Base-by-base conservation (phyloP, 2,888 invertebrate genomes). In the Clanis bilineata region DNA sequence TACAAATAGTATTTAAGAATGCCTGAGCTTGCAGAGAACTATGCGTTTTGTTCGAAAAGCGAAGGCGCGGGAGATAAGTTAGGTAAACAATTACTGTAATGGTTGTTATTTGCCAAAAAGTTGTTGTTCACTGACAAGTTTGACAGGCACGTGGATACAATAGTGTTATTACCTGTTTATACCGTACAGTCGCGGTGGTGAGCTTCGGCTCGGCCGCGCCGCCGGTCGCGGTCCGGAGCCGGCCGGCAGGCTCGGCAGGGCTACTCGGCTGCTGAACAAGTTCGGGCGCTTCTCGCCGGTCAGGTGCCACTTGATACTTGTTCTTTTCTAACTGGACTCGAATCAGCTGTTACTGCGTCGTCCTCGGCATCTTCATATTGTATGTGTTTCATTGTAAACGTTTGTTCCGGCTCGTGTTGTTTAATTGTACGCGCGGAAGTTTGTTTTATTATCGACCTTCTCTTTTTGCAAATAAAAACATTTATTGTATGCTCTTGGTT, bases 261-360 rank as follows among this genome's bases (percentile, higher is more conserved):
- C 77, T 70, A 74, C 74, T 77, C 75, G 80, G 84, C 83, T 86
- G 83, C 85, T 85, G 86, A 86, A 90, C 91, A 79, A 89, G 91
- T 90, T 88, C 84, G 85, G 87, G 79, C 88, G 86, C 88, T 88
- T 86, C 86, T 83, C 83, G 82, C 76, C 85, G 80, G 81, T 88
- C 89, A 88, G 88, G 89, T 90, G 88, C 86, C 86, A 85, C 86
- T 85, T 82, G 83, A 88, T 87, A 89, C 90, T 84, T 78, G 90
- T 90, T 88, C 90, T 86, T 82, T 86, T 88, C 90, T 91, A 90
- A 91, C 91, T 89, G 90, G 89, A 89, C 84, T 86, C 74, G 76
- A 76, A 88, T 89, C 90, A 91, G 90, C 90, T 90, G 90, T 83
- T 85, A 75, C 79, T 76, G 79, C 71, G 72, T 77, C 77, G 80